These are phyloP conservation scores for Apodemia hepburni DNA, from an alignment of 2,888 invertebrate species.

Conservation along the genomic window DNA sequence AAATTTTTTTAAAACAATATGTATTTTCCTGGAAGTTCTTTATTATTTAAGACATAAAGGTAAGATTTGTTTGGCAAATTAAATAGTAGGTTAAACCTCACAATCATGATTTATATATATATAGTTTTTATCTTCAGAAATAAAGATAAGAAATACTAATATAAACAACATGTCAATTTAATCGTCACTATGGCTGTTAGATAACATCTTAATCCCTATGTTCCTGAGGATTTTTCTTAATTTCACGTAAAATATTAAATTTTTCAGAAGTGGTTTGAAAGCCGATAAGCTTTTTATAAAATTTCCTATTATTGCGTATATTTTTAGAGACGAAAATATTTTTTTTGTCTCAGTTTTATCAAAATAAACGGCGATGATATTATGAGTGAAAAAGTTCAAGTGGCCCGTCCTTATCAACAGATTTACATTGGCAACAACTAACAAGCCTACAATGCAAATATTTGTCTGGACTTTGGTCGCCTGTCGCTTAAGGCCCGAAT, in stretches of 20 bases:
- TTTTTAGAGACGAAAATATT: not conserved
- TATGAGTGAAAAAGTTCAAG: not conserved
- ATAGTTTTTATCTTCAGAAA: not conserved
- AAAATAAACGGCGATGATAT: not conserved
- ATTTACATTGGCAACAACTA: constrained; percentile 1
- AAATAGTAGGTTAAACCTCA: not conserved
- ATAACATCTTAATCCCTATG: constrained; percentile 15
- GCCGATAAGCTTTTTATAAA: constrained; percentile 28
- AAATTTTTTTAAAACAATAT: not conserved
- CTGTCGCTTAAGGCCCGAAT: too few species aligned
- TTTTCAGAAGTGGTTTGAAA: not conserved
- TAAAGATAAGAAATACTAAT: not conserved
- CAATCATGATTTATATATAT: not conserved
- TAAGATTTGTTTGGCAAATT: not conserved
- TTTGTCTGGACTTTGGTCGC: not conserved
- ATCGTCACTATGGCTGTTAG: not conserved
- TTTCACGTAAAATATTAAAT: constrained; percentile 2
- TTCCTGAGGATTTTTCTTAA: constrained; percentile 19
- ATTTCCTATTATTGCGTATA: constrained; percentile 3
- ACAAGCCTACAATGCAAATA: not conserved
- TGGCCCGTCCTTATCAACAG: not conserved
- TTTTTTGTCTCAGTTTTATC: not conserved
- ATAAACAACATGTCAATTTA: not conserved
- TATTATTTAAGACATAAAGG: not conserved
- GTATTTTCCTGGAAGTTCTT: not conserved